Base-by-base conservation (phyloP, 2,797 vertebrate genomes). In the Lerista edwardsae region DNA sequence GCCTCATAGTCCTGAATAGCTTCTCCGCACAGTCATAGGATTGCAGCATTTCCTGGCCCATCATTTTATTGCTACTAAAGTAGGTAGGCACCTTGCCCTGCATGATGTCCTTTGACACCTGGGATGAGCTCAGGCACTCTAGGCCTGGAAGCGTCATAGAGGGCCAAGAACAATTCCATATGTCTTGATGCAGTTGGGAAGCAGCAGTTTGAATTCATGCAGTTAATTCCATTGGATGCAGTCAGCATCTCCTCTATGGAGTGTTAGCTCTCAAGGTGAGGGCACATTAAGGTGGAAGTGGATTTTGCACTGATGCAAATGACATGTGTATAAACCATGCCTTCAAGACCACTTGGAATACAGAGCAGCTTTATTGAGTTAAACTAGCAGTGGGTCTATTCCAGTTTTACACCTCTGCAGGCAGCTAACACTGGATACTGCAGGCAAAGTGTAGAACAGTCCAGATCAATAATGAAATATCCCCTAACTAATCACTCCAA, bases 261-360 rank as follows among this genome's bases (percentile, higher is more conserved):
- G 72, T 77, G 81, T 86, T 83, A 31, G 21, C 36, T 61, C 68
- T 73, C 44, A 75, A 87, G 15, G 29, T 9, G 57, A 44, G 47
- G 11, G 11, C 12, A 65, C 3, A 80, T 72, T n/a, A 19, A 59
- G 61, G 8, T 72, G 62, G 36, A 75, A 59, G 31, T 31, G 23
- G 57, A 39, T n/a, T 73, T 75, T 79, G n/a, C 75, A 44, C 39
- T 61, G n/a, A 34, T 79, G 84, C 87, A 72, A 57, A 47, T 12
- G 31, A 67, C n/a, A 51, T 6, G 47, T 51, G 47, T 6, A 19
- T 15, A 67, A 34, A 67, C 36, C 29, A 36, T 64, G 8, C 36
- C 15, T 41, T 78, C 47, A 11, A 34, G 47, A 75, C 44, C 44
- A 79, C 55, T 68, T 79, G 39, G n/a, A 68, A 2, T 8, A 8